Conservation (phyloP, 2,113 vertebrate genomes). For the Platichthys stellatus region DNA sequence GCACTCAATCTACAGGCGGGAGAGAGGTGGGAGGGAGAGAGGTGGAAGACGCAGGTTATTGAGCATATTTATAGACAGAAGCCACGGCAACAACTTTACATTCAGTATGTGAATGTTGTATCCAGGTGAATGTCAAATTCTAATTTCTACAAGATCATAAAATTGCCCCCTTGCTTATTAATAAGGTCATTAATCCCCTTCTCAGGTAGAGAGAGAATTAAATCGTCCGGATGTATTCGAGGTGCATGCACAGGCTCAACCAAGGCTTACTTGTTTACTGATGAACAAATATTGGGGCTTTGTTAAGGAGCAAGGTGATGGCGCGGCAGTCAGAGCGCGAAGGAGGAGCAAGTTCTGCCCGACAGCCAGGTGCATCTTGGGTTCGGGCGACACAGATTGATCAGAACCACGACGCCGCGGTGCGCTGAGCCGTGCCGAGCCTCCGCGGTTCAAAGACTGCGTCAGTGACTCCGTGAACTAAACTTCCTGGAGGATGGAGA, state of each 20-base stretch:
- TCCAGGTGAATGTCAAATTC: slow-evolving; percentile 33
- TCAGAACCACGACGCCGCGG: not conserved
- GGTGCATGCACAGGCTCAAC: not conserved
- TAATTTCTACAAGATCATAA: slow-evolving; percentile 11
- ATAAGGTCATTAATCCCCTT: not conserved
- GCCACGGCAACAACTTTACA: slow-evolving; percentile 25
- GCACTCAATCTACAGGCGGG: slow-evolving; percentile 89
- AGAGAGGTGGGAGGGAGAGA: slow-evolving; percentile 26
- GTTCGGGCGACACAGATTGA: slow-evolving; percentile 51
- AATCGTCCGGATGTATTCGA: slow-evolving; percentile 5
- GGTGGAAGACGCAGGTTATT: slow-evolving; percentile 46
- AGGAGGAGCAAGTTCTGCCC: not conserved
- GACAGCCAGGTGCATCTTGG: slow-evolving; percentile 37
- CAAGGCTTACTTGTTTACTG: not conserved
- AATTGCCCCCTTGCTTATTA: slow-evolving; percentile 5
- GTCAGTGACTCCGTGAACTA: slow-evolving; percentile 28
- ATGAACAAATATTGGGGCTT: not conserved
- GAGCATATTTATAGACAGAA: slow-evolving; percentile 37
- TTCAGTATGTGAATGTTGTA: slow-evolving; percentile 2
- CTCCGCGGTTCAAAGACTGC: slow-evolving; percentile 7
- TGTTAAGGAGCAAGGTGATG: not conserved
- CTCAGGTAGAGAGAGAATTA: not conserved
- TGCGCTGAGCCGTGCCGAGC: not conserved
- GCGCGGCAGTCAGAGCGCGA: not conserved
- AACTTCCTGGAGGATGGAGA: slow-evolving; percentile 22